Conservation (phyloP, 1,140 invertebrate species). For the Episyrphus balteatus region DNA sequence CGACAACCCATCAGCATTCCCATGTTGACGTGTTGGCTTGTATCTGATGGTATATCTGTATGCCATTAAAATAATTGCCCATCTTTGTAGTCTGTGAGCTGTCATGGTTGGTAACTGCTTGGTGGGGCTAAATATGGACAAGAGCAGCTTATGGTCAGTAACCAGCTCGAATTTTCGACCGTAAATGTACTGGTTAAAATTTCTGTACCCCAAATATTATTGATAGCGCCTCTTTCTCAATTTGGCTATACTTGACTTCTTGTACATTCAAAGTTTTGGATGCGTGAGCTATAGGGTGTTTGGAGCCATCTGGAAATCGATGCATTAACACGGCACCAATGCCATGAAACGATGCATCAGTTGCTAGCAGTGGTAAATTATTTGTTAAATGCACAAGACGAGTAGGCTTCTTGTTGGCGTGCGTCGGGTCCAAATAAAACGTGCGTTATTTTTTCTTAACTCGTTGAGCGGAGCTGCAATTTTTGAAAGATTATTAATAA, state of each 20-base stretch:
- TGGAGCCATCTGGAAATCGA: conserved; percentile 22
- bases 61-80: conserved; percentile 7
- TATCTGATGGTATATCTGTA: conserved; percentile 3
- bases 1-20: conserved; percentile 16
- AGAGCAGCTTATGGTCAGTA: conserved; percentile 40
- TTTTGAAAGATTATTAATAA: conserved; percentile 11
- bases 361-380: conserved; percentile 39
- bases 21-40: conserved; percentile 8
- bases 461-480: conserved; percentile 1
- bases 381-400: conserved; percentile 33
- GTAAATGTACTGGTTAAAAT: conserved; percentile 41
- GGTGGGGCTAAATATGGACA: conserved; percentile 21
- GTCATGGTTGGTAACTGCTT: conserved; percentile 8
- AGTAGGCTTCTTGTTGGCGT: conserved; percentile 1
- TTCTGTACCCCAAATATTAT: conserved; percentile 40
- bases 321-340: conserved; percentile 40
- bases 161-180: conserved; percentile 21
- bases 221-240: conserved; percentile 43
- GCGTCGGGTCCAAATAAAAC: conserved; percentile 1
- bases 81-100: conserved; percentile 4
- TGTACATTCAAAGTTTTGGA: conserved; percentile 37
- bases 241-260: conserved; percentile 41
- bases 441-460: background rate
- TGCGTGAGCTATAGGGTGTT: conserved; percentile 39
- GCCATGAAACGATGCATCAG: conserved; percentile 35